phyloP scores from a whole-genome alignment of 2,113 vertebrate genomes.

The Gallinago jamesoni region DNA sequence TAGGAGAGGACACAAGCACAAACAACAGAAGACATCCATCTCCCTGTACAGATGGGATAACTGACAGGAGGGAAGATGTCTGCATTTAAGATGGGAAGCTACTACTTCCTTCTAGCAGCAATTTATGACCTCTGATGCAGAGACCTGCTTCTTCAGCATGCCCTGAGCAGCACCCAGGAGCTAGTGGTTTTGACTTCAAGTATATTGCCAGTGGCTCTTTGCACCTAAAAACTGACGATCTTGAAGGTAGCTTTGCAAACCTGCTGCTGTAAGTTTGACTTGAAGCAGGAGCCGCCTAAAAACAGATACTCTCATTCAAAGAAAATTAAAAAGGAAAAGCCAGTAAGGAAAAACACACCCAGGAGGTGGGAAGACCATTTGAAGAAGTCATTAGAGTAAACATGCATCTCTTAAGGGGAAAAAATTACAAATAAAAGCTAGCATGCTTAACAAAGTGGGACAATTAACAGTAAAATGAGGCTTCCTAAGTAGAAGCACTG shows the following conservation, averaged over 20 bases:
- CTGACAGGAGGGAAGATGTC: neutral
- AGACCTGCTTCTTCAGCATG: neutral
- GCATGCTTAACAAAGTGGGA: neutral
- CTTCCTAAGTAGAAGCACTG: neutral
- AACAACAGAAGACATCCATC: neutral
- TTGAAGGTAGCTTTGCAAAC: neutral
- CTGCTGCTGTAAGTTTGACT: neutral
- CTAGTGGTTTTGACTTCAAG: neutral
- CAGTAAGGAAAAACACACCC: neutral
- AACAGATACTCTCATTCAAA: neutral
- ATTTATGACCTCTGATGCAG: neutral
- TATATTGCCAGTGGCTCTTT: neutral
- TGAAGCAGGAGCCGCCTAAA: neutral
- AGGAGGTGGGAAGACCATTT: neutral
- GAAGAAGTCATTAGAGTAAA: neutral
- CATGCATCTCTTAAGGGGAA: neutral
- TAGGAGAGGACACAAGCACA: neutral
- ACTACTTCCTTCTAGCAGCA: neutral
- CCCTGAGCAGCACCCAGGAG: neutral
- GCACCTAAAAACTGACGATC: neutral
- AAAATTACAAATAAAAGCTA: neutral
- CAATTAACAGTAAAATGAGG: neutral
- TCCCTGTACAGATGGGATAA: neutral
- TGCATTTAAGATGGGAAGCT: neutral
- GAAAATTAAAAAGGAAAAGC: constrained; percentile 4